Percentiles rank a stretch among this genome's conserved stretches.
These are phyloP conservation scores for Ictalurus furcatus DNA, from an alignment of 2,113 vertebrate species.

Conservation along the genomic window DNA sequence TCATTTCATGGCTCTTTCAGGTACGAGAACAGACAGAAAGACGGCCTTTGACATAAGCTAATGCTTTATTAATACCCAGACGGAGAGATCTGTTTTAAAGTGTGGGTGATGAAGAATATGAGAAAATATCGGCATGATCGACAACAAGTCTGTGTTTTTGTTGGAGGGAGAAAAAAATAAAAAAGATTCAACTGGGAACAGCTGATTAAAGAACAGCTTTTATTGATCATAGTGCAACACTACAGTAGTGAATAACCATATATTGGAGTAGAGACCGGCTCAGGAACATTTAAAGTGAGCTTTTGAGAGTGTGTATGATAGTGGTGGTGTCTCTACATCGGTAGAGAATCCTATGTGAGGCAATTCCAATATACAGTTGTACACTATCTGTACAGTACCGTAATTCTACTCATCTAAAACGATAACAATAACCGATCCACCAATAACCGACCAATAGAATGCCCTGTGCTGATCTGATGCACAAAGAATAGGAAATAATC, in stretches of 20 bases:
- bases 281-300: not conserved
- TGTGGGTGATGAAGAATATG: not conserved
- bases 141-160: not conserved
- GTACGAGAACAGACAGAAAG: not conserved
- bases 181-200: not conserved
- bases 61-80: too few species aligned
- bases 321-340: not conserved
- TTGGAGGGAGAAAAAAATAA: too few species aligned
- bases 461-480: not conserved
- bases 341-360: not conserved
- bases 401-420: not conserved
- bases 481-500: not conserved
- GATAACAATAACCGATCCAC: not conserved
- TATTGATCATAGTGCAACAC: constrained; percentile 20
- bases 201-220: constrained; percentile 1
- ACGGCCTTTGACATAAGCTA: not conserved
- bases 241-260: constrained; percentile 13
- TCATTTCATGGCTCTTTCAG: not conserved
- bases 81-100: not conserved
- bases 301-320: not conserved
- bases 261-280: constrained; percentile 4
- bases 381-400: not conserved
- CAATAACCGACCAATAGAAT: not conserved
- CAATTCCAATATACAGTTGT: not conserved
- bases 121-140: not conserved